Evolutionary conservation across 2,888 invertebrate genomes (phyloP).

Genomic region (Caenorhabditis afra): DNA sequence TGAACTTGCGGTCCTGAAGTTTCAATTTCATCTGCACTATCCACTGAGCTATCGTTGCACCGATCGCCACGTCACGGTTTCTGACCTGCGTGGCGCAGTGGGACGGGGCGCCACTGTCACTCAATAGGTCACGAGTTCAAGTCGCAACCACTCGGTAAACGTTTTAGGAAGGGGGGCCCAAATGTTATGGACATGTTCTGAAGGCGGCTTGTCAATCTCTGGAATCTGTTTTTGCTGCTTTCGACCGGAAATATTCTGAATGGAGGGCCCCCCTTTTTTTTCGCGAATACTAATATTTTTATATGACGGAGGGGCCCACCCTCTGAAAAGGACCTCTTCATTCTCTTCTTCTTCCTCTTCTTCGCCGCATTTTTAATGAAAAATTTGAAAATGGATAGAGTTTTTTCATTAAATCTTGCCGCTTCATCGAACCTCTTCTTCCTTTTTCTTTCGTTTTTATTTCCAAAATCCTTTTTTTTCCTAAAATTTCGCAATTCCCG

Average conservation of each 20-base stretch:
- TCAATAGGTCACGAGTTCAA: neutral
- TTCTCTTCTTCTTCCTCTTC: too few relatives aligned
- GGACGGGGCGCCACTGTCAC: neutral
- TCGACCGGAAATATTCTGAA: slow-evolving; percentile 42
- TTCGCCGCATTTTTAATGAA: neutral
- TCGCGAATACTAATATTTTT: slow-evolving; percentile 4
- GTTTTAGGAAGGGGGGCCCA: too few relatives aligned
- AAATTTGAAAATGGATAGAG: neutral
- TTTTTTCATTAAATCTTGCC: neutral
- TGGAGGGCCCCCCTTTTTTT: slow-evolving; percentile 13
- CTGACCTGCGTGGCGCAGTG: neutral
- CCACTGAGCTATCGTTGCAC: neutral
- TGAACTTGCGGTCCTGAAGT: too few relatives aligned
- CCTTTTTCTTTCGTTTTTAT: neutral
- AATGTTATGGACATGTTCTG: too few relatives aligned
- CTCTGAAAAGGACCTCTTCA: too few relatives aligned
- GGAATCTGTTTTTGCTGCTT: slow-evolving; percentile 18
- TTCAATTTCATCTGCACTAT: too few relatives aligned
- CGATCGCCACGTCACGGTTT: neutral
- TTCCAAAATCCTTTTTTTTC: neutral
- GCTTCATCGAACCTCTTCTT: neutral
- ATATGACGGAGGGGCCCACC: neutral
- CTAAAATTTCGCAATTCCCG: neutral
- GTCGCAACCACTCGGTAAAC: neutral
- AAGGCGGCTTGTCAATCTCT: too few relatives aligned